phyloP scores from a whole-genome alignment of 1,140 invertebrate genomes.

The Glossosoma conforme region DNA sequence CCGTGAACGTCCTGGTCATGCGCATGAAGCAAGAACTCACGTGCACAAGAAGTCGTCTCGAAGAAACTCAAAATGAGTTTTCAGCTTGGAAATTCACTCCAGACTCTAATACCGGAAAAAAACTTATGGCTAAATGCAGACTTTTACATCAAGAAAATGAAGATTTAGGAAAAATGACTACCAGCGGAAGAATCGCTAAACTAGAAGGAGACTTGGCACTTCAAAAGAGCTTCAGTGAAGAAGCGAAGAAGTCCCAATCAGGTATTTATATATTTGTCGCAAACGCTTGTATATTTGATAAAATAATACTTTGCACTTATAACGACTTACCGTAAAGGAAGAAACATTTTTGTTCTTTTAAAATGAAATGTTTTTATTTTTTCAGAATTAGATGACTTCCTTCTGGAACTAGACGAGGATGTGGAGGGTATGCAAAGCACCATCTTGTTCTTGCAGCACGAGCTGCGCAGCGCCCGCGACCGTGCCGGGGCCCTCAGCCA shows the following conservation, averaged over 20 bases:
- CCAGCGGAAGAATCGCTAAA: slow-evolving; percentile 90
- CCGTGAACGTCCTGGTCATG: slow-evolving; percentile 91
- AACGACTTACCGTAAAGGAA: background rate
- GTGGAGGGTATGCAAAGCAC: slow-evolving; percentile 98
- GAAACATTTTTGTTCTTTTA: background rate
- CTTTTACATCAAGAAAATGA: slow-evolving; percentile 97
- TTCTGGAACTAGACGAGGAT: slow-evolving; percentile 94
- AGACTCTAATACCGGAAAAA: slow-evolving; percentile 95
- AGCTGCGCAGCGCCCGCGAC: slow-evolving; percentile 74
- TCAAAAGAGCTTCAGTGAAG: slow-evolving; percentile 92
- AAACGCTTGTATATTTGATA: background rate
- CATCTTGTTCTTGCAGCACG: slow-evolving; percentile 89
- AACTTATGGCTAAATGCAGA: slow-evolving; percentile 95
- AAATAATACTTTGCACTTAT: background rate
- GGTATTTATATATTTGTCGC: slow-evolving; percentile 52
- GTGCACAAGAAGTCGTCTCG: slow-evolving; percentile 81
- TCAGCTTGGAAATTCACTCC: slow-evolving; percentile 99
- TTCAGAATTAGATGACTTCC: slow-evolving; percentile 89
- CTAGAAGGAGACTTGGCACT: slow-evolving; percentile 92
- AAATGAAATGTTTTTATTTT: slow-evolving; percentile 14
- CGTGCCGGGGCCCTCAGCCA: slow-evolving; percentile 35
- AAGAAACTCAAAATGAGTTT: slow-evolving; percentile 96
- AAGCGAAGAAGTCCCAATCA: slow-evolving; percentile 95
- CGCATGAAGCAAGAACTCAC: slow-evolving; percentile 88
- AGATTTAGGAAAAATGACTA: slow-evolving; percentile 92